Evolutionary conservation across 2,888 invertebrate genomes (phyloP).

Genomic region (Agrypnus murinus): DNA sequence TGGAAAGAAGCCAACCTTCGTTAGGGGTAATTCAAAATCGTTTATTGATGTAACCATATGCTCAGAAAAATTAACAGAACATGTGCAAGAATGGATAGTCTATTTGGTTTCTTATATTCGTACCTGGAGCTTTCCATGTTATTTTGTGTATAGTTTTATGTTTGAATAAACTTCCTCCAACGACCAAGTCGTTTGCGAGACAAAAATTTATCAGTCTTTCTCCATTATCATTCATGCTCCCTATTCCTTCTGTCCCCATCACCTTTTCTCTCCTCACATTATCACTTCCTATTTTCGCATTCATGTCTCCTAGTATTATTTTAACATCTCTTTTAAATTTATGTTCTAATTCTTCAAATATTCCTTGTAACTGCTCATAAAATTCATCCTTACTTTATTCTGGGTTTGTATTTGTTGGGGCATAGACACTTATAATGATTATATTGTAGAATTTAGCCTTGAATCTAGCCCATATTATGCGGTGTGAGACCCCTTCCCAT

Average conservation of each 20-base stretch:
- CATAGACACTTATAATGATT: constrained; percentile 9
- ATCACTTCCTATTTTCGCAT: constrained; percentile 1
- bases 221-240: not conserved
- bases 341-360: not conserved
- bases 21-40: no score
- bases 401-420: constrained; percentile 3
- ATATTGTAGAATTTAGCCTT: constrained; percentile 12
- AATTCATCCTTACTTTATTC: not conserved
- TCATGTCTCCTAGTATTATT: constrained; percentile 21
- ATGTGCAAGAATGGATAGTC: no score
- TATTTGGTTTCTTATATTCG: constrained; percentile 3
- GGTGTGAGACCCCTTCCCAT: constrained; percentile 18
- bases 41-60: no score
- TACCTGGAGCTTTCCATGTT: constrained; percentile 10
- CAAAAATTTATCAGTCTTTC: not conserved
- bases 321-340: constrained; percentile 13
- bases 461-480: constrained; percentile 21
- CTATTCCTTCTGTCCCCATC: not conserved
- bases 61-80: no score
- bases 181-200: constrained; percentile 2
- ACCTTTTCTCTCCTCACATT: not conserved
- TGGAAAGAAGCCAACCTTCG: no score
- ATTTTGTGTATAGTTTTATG: constrained; percentile 1
- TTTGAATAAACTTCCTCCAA: constrained; percentile 3
- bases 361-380: not conserved